Percentiles rank a stretch among this genome's conserved stretches.
phyloP scores from a whole-genome alignment of 1,140 invertebrate genomes.

The Cepaea nemoralis region DNA sequence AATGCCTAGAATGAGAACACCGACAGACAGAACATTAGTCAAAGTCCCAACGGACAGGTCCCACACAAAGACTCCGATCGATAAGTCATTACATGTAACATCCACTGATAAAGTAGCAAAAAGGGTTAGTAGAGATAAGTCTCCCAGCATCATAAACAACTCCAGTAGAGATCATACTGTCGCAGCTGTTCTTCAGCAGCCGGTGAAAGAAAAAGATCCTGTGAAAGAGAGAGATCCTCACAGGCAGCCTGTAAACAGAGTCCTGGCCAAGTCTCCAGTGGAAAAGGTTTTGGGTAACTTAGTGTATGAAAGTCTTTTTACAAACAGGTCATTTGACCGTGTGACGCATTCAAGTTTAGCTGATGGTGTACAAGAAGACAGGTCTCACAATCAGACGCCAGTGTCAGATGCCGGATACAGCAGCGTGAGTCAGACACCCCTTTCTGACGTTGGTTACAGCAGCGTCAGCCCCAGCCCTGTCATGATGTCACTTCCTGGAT shows the following conservation, averaged over 20 bases:
- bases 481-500: constrained; percentile 38
- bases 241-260: not conserved
- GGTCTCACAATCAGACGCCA: constrained; percentile 47
- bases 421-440: constrained; percentile 48
- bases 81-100: not conserved
- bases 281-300: not conserved
- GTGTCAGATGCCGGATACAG: constrained; percentile 39
- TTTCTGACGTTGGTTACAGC: constrained; percentile 53
- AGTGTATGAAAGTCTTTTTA: not conserved
- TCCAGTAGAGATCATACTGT: not conserved
- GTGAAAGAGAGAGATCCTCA: not conserved
- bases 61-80: not conserved
- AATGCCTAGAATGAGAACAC: not conserved
- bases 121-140: not conserved
- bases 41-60: constrained; percentile 23
- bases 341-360: not conserved
- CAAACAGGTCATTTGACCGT: not conserved
- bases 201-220: not conserved
- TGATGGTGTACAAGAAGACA: not conserved
- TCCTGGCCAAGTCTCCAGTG: not conserved
- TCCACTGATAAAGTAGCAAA: not conserved
- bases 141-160: not conserved
- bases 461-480: constrained; percentile 54
- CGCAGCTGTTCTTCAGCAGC: not conserved
- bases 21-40: not conserved